Conservation (phyloP, 2,888 invertebrate genomes). For the Amphipyra tragopoginis region DNA sequence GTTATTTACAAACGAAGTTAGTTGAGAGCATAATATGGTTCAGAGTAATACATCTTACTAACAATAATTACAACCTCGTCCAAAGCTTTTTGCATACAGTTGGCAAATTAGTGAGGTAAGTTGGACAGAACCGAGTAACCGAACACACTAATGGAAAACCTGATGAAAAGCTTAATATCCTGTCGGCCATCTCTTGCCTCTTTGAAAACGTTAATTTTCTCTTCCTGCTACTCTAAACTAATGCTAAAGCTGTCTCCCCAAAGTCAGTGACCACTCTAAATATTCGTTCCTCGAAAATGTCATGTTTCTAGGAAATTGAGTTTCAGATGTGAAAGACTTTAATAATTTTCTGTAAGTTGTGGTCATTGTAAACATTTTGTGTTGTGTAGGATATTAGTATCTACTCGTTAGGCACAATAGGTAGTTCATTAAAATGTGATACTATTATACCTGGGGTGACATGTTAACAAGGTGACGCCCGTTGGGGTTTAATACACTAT, state of each 20-base stretch:
- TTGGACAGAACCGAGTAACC: constrained; percentile 54
- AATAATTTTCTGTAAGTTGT: neutral
- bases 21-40: constrained; percentile 1
- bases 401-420: neutral
- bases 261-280: constrained; percentile 48
- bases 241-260: constrained; percentile 54
- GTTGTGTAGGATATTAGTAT: too few species aligned
- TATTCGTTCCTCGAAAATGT: constrained; percentile 25
- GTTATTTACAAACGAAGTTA: constrained; percentile 5
- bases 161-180: constrained; percentile 83
- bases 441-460: neutral
- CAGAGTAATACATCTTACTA: constrained; percentile 37
- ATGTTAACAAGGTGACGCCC: neutral
- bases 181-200: constrained; percentile 69
- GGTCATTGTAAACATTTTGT: neutral
- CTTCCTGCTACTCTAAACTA: constrained; percentile 67
- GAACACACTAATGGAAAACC: constrained; percentile 69
- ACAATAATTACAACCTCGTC: constrained; percentile 46
- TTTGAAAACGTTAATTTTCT: constrained; percentile 81
- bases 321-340: constrained; percentile 1
- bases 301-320: constrained; percentile 14
- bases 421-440: constrained; percentile 15
- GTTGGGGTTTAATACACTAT: neutral
- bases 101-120: constrained; percentile 60
- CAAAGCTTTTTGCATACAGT: constrained; percentile 58